A percentile compares a stretch with the other conserved stretches of the same genome.
Conservation (phyloP, 2,888 invertebrate species). For the Urechis unicinctus region DNA sequence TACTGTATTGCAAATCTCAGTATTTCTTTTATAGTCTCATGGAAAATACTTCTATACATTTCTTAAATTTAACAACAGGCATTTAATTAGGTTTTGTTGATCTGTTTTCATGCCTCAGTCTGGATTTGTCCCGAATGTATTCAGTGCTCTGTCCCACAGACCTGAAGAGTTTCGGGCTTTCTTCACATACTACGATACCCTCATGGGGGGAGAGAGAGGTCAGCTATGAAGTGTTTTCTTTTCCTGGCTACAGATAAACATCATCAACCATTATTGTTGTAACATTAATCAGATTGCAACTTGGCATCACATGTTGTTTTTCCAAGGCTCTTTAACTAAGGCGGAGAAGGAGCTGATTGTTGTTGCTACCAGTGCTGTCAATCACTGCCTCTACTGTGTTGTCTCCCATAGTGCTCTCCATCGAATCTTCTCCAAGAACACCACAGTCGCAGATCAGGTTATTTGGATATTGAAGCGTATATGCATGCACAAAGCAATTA, state of each 20-base stretch:
- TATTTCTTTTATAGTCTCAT: no score
- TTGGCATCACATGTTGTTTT: no score
- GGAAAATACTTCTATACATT: no score
- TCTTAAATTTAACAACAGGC: no score
- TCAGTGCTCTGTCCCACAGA: constrained; percentile 27
- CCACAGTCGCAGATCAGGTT: constrained; percentile 38
- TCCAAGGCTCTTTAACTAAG: constrained; percentile 32
- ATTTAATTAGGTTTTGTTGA: no score
- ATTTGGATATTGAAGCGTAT: background rate
- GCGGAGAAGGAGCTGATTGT: constrained; percentile 42
- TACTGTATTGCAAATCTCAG: no score
- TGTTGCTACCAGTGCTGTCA: constrained; percentile 34
- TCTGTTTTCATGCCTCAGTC: no score
- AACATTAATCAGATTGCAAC: background rate
- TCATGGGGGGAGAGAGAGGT: constrained; percentile 27
- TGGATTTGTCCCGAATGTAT: constrained; percentile 37
- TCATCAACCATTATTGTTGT: no score
- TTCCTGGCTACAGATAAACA: no score
- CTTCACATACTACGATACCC: constrained; percentile 30
- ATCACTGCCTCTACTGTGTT: constrained; percentile 36
- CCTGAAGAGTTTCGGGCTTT: constrained; percentile 35
- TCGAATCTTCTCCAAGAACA: constrained; percentile 32
- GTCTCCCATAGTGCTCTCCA: constrained; percentile 35
- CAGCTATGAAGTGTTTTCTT: no score
- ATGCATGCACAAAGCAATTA: no score